phyloP scores from a whole-genome alignment of 1,140 invertebrate species.

The Aphaenogaster floridana region DNA sequence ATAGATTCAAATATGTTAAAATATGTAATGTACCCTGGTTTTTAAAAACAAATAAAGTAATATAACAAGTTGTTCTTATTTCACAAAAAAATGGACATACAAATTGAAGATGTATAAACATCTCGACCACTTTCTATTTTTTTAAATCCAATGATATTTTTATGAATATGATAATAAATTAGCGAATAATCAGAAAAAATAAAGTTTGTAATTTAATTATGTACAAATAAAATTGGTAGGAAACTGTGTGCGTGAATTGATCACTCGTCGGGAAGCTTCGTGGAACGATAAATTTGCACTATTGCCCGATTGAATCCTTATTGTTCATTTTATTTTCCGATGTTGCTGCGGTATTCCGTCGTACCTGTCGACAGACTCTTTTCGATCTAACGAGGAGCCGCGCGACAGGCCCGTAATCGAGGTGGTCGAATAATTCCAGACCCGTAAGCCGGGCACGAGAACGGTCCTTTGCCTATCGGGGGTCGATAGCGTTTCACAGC shows the following conservation, averaged over 20 bases:
- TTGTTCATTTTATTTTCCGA: conserved; percentile 58
- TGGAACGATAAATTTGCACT: conserved; percentile 20
- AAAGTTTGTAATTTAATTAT: not conserved
- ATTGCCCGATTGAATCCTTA: conserved; percentile 24
- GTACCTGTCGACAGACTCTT: conserved; percentile 58
- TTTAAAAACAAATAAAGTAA: not conserved
- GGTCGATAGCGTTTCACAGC: conserved; percentile 76
- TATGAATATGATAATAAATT: conserved; percentile 3
- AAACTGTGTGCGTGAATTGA: not conserved
- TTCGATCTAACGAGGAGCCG: conserved; percentile 60
- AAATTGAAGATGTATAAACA: conserved; percentile 6
- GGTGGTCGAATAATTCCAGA: conserved; percentile 78
- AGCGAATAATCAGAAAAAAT: not conserved
- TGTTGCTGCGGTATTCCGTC: conserved; percentile 59
- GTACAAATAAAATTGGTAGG: not conserved
- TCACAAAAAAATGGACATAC: not conserved
- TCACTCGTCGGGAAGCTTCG: not conserved
- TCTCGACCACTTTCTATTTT: not conserved
- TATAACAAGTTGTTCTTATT: not conserved
- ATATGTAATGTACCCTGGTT: not conserved
- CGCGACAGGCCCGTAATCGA: conserved; percentile 74
- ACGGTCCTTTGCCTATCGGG: conserved; percentile 80
- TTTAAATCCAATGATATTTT: not conserved
- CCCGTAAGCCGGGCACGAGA: conserved; percentile 78
- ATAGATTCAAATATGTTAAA: conserved; percentile 26